phyloP scores from a whole-genome alignment of 2,888 invertebrate genomes.

The Kuschelorhynchus macadamiae region DNA sequence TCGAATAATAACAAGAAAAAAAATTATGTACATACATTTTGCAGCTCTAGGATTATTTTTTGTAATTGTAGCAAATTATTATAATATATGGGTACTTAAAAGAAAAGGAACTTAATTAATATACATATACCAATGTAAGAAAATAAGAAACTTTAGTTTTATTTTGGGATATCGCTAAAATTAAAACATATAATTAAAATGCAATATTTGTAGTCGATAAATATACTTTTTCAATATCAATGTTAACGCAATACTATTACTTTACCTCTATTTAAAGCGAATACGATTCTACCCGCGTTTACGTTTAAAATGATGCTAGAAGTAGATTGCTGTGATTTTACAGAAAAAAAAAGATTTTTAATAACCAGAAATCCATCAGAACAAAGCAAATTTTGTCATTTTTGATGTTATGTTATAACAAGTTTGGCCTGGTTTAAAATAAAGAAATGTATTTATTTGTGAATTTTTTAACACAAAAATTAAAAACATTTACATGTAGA shows the following conservation, averaged over 20 bases:
- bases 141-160: conserved; percentile 59
- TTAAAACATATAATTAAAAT: conserved; percentile 32
- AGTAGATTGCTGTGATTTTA: conserved; percentile 50
- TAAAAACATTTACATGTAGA: too few relatives aligned
- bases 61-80: conserved; percentile 45
- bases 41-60: conserved; percentile 62
- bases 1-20: conserved; percentile 50
- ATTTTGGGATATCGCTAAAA: conserved; percentile 58
- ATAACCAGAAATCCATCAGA: conserved; percentile 20
- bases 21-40: conserved; percentile 60
- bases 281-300: conserved; percentile 51
- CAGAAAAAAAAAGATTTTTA: conserved; percentile 22
- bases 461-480: too few relatives aligned
- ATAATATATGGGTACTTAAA: conserved; percentile 62
- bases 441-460: too few relatives aligned
- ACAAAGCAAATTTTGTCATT: conserved; percentile 20
- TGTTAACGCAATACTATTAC: conserved; percentile 64
- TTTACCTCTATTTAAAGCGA: conserved; percentile 57
- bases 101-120: conserved; percentile 49
- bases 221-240: conserved; percentile 60
- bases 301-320: conserved; percentile 43
- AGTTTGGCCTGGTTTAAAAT: too few relatives aligned
- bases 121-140: conserved; percentile 54
- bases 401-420: too few relatives aligned
- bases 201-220: conserved; percentile 60